These are phyloP conservation scores for Gallinago paraguaiae DNA, from an alignment of 2,113 vertebrate genomes.

Conservation along the genomic window DNA sequence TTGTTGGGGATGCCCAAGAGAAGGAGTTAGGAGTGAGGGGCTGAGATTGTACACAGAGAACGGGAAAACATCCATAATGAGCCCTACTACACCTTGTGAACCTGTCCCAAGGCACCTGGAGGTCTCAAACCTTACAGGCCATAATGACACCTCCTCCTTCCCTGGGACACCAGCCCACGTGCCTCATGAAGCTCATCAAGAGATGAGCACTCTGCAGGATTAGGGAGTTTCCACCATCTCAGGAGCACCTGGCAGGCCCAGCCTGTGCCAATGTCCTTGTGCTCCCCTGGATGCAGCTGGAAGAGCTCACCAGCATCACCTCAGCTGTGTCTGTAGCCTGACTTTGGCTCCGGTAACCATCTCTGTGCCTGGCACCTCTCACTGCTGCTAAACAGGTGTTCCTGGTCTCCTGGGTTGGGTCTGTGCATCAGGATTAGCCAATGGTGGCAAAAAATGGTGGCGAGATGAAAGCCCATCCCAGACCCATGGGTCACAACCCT, in stretches of 20 bases:
- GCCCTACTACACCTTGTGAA: neutral
- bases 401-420: neutral
- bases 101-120: neutral
- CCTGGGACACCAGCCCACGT: neutral
- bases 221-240: neutral
- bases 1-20: neutral
- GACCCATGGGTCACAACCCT: neutral
- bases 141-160: rapidly evolving
- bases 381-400: neutral
- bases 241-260: neutral
- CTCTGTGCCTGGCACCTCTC: neutral
- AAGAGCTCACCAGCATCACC: neutral
- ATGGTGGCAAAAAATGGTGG: rapidly evolving
- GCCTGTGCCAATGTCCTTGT: neutral
- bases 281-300: neutral
- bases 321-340: rapidly evolving
- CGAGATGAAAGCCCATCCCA: neutral
- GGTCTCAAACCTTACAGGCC: neutral
- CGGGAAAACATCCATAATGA: neutral
- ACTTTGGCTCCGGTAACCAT: neutral
- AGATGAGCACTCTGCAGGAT: neutral
- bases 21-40: neutral
- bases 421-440: neutral
- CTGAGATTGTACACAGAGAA: rapidly evolving
- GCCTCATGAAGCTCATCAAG: neutral